These are phyloP conservation scores for Esperia sulphurella DNA, from an alignment of 2,888 invertebrate species.

Conservation along the genomic window DNA sequence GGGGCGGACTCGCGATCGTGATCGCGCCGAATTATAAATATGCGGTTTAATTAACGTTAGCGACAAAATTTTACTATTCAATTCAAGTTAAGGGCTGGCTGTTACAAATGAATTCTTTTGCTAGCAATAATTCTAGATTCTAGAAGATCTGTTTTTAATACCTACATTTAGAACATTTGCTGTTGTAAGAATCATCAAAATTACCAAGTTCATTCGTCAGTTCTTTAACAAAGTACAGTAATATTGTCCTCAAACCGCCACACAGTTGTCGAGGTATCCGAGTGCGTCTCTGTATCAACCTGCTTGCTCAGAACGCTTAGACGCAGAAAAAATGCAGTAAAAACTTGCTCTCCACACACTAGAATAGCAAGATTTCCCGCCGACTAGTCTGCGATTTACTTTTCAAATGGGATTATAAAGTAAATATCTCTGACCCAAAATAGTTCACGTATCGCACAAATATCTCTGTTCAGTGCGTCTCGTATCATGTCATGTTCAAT, in stretches of 20 bases:
- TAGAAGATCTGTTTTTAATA: too few relatives aligned
- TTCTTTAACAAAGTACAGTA: too few relatives aligned
- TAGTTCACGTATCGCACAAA: slow-evolving; percentile 4
- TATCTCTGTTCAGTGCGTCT: neutral
- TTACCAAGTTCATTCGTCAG: too few relatives aligned
- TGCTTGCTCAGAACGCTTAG: slow-evolving; percentile 43
- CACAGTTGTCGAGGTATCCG: slow-evolving; percentile 9
- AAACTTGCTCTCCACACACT: slow-evolving; percentile 44
- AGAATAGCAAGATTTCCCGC: slow-evolving; percentile 56
- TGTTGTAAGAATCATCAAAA: too few relatives aligned
- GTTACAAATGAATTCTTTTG: too few relatives aligned
- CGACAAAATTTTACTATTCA: slow-evolving; percentile 35
- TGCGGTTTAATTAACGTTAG: slow-evolving; percentile 70
- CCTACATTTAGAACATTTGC: too few relatives aligned
- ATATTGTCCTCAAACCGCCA: too few relatives aligned
- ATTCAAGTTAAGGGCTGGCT: neutral
- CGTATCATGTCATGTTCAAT: neutral
- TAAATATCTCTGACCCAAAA: slow-evolving; percentile 21
- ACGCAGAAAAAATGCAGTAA: slow-evolving; percentile 52
- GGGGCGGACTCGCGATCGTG: slow-evolving; percentile 74
- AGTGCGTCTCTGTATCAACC: slow-evolving; percentile 57
- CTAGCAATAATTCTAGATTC: too few relatives aligned
- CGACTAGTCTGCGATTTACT: slow-evolving; percentile 47
- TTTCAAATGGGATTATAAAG: slow-evolving; percentile 38
- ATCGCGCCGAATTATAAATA: slow-evolving; percentile 59